Evolutionary conservation across 2,888 invertebrate genomes (phyloP), one percentile per base, ranked within the genome.

Genomic region (Lithophane socia): DNA sequence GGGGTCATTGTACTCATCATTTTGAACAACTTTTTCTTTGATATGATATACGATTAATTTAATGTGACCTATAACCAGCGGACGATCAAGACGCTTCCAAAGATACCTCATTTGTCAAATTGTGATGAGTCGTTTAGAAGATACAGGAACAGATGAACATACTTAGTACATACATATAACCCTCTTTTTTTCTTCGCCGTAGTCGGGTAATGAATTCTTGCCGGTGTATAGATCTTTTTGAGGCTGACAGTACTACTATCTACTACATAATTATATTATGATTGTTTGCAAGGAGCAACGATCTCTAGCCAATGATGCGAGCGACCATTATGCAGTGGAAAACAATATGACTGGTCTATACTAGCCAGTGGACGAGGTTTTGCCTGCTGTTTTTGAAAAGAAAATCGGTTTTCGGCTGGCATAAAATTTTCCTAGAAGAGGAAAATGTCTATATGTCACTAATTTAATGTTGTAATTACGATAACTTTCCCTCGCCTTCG

Each of bases 291-390:
- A 74, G 74, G 87, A 80, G 76, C 86, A 85, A 83, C 58, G 86
- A 86, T 37, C 86, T 79, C 77, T 49, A 65, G 70, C 9, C 88
- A 83, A 84, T 86, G 83, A 87, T 65, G 83, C 83, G 84, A 80
- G 75, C 72, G 44, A 56, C 56, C 66, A 83, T 78, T 66, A 82
- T 72, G 65, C 58, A 44, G 21, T 54, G 24, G 63, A 73, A 73
- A 83, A 85, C 78, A 79, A 86, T 79, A 70, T 65, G 72, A 56
- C 69, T 79, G 58, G 44, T 44, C 58, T 60, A n/a, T 24, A 83
- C 72, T 70, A 73, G 58, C 0, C 7, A 0, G 21, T 49, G 4
- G 21, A 3, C 16, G 13, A 2, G 42, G 61, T 47, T 83, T 77
- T 70, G 73, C 58, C 63, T 76, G 68, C 1, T 18, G 2, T 52